Evolutionary conservation across 53 echinoderm and acorn worm species (phyloP).

Genomic region (Holothuria scabra): DNA sequence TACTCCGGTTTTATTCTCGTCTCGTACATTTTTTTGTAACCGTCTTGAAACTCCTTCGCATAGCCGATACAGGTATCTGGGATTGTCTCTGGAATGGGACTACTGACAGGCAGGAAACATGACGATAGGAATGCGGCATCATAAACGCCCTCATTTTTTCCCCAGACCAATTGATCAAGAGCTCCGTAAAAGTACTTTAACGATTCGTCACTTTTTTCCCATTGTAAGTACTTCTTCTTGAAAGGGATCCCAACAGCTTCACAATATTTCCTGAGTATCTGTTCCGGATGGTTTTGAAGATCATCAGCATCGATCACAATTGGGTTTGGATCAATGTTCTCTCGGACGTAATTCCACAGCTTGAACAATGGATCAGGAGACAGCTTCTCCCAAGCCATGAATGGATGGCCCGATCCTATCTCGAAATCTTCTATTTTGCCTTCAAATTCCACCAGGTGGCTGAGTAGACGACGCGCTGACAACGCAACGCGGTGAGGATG

Average conservation of each 20-base stretch:
- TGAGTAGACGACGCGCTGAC: not conserved
- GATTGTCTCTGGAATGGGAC: not conserved
- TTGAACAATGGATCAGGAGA: constrained; percentile 34
- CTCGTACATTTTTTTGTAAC: not conserved
- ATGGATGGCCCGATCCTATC: constrained; percentile 20
- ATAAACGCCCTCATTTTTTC: not conserved
- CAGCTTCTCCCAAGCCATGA: constrained; percentile 27
- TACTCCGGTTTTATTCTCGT: not conserved
- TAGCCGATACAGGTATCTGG: not conserved
- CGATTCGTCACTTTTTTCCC: not conserved
- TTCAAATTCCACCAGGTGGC: not conserved
- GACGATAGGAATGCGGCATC: not conserved
- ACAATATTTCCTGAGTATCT: constrained; percentile 22
- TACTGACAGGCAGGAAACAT: not conserved
- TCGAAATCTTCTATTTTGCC: constrained; percentile 23
- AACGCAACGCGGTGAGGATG: not conserved
- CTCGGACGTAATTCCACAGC: constrained; percentile 24
- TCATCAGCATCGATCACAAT: constrained; percentile 48
- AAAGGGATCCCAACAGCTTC: constrained; percentile 28
- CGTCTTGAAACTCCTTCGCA: not conserved
- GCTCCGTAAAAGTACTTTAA: no score
- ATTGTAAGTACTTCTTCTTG: constrained; percentile 18
- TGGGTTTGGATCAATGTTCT: constrained; percentile 35
- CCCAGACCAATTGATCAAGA: not conserved
- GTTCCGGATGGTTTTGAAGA: constrained; percentile 31